Evolutionary conservation across 2,797 vertebrate species (phyloP).

Genomic region (Lacerta bilineata): DNA sequence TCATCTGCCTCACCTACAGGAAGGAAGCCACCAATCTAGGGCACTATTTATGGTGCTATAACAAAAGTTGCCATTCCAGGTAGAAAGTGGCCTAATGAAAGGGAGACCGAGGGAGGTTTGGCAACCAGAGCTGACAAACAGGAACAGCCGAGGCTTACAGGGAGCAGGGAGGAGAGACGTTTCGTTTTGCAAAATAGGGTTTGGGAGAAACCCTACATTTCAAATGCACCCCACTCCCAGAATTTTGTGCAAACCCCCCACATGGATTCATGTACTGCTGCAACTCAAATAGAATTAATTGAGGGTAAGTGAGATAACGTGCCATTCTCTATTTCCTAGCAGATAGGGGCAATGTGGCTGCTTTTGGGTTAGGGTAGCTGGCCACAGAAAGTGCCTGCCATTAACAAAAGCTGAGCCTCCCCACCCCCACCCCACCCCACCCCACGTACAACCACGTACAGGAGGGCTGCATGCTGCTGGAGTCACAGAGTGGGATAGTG

Average conservation of each 20-base stretch:
- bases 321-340: constrained; percentile 25
- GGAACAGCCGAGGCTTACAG: constrained; percentile 31
- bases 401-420: background rate
- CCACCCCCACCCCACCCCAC: background rate
- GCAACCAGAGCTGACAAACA: background rate
- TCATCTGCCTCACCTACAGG: constrained; percentile 68
- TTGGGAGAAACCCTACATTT: background rate
- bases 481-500: constrained; percentile 6
- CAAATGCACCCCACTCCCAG: background rate
- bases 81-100: constrained; percentile 7
- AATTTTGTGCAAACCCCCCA: background rate
- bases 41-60: constrained; percentile 36
- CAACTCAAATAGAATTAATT: constrained; percentile 37
- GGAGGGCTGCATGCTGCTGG: background rate
- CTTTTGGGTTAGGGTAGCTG: background rate
- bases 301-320: constrained; percentile 26
- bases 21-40: constrained; percentile 57
- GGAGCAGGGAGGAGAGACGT: background rate
- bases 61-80: background rate
- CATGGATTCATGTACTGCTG: background rate
- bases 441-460: background rate
- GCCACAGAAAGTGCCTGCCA: background rate
- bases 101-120: constrained; percentile 1
- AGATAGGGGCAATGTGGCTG: constrained; percentile 1
- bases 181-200: background rate